These are phyloP conservation scores for Dione vanillae DNA, from an alignment of 2,888 invertebrate genomes.

Conservation along the genomic window DNA sequence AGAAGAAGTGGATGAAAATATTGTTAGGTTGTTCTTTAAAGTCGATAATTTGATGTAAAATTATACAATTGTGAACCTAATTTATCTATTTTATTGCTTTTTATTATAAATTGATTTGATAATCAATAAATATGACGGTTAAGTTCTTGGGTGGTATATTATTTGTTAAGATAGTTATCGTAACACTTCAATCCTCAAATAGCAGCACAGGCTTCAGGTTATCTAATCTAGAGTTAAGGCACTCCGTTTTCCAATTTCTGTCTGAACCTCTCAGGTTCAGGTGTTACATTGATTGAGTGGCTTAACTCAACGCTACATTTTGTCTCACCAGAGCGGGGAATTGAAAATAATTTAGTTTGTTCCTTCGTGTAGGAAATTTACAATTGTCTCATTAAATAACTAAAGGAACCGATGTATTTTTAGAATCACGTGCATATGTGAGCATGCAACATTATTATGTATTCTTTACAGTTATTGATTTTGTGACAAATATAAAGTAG, in stretches of 20 bases:
- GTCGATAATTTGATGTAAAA: background rate
- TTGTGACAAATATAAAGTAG: too few species aligned
- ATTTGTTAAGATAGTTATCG: too few species aligned
- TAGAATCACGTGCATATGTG: background rate
- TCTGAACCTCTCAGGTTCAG: background rate
- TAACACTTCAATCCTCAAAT: too few species aligned
- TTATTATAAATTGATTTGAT: background rate
- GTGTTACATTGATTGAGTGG: background rate
- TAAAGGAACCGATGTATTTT: background rate
- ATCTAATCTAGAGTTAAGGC: too few species aligned
- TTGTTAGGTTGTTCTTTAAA: conserved; percentile 61
- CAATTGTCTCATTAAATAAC: background rate
- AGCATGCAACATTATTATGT: background rate
- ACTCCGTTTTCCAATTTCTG: background rate
- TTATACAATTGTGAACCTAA: background rate
- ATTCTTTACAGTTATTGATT: background rate
- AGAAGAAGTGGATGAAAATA: conserved; percentile 51
- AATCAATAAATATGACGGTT: background rate
- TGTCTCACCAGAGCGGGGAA: background rate
- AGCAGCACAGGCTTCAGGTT: too few species aligned
- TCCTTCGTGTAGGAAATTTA: background rate
- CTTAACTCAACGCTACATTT: background rate
- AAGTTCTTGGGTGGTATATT: too few species aligned
- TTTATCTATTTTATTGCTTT: background rate
- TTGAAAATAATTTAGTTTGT: background rate